Evolutionary conservation across 2,113 vertebrate genomes (phyloP), one percentile per base, ranked within the genome.

Genomic region (Strix aluco): DNA sequence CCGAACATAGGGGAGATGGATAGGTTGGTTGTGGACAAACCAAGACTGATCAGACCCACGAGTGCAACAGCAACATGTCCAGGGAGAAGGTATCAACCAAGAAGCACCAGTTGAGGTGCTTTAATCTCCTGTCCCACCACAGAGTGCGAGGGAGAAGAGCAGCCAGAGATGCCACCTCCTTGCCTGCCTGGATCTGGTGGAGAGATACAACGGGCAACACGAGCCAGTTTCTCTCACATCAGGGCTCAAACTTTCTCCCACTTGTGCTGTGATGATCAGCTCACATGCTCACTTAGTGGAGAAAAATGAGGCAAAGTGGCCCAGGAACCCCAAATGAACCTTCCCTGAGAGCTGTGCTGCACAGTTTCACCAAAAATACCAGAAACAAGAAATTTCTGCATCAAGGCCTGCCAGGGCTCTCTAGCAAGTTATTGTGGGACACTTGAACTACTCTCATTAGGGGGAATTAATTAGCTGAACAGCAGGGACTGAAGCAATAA

Each of bases 381-480:
- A 78, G 52, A 74, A 84, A 88, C 15, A 2, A 52, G 52, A 71
- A 70, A 80, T 85, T 77, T 82, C 70, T 94, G 22, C 38, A 40
- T 2, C 82, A 21, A 86, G 21, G 58, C 36, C 73, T 89, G 47
- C n/a, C n/a, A 77, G 58, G 38, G 34, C 44, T 91, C 63, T 38
- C 46, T 49, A 71, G 51, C 38, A 92, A 88, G 88, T 82, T 81
- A 89, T 20, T 62, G 54, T 72, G 78, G 77, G 85, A 81, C 66
- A 71, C 47, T 65, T 81, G 77, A 94, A 93, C 29, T 57, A 52
- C 52, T 81, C 22, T 86, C 20, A 69, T 92, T 97, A 69, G 40
- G 11, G 38, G 8, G 59, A 32, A 92, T 92, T 96, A 96, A 96
- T 95, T 92, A 96, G 72, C 30, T 61, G 26, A 94, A 55, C 72